These are phyloP conservation scores for Himantopus leucocephalus DNA, from an alignment of 2,113 vertebrate genomes.

Conservation along the genomic window DNA sequence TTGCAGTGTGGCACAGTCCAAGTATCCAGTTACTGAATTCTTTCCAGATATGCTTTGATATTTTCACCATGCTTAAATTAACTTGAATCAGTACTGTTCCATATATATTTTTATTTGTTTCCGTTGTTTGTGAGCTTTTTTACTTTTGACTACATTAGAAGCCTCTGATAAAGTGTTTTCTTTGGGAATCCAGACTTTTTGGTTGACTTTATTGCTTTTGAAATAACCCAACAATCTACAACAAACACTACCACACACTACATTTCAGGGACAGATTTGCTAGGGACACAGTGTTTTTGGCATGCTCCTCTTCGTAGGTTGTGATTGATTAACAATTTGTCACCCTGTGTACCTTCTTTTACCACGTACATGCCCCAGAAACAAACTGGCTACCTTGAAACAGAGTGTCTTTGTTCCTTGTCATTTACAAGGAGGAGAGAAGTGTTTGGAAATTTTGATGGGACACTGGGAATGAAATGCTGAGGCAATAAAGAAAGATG, in stretches of 20 bases:
- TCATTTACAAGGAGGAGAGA: background rate
- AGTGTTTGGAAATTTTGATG: background rate
- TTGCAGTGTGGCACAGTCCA: background rate
- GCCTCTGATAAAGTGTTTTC: background rate
- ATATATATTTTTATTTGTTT: background rate
- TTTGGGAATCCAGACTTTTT: background rate
- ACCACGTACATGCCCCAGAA: background rate
- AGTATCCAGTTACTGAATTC: background rate
- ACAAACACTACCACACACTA: background rate
- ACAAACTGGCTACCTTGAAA: background rate
- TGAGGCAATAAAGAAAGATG: background rate
- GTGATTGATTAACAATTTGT: background rate
- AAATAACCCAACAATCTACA: background rate
- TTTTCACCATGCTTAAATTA: background rate
- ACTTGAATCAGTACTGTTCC: background rate
- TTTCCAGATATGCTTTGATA: background rate
- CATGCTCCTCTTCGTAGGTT: background rate
- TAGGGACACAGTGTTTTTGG: background rate
- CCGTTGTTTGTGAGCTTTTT: background rate
- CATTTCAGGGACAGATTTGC: background rate
- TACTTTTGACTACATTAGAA: background rate
- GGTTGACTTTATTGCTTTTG: background rate
- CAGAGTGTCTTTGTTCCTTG: background rate
- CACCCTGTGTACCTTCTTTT: background rate
- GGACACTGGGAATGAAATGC: background rate